phyloP scores from a whole-genome alignment of 2,113 vertebrate genomes.

The Gallinago media region DNA sequence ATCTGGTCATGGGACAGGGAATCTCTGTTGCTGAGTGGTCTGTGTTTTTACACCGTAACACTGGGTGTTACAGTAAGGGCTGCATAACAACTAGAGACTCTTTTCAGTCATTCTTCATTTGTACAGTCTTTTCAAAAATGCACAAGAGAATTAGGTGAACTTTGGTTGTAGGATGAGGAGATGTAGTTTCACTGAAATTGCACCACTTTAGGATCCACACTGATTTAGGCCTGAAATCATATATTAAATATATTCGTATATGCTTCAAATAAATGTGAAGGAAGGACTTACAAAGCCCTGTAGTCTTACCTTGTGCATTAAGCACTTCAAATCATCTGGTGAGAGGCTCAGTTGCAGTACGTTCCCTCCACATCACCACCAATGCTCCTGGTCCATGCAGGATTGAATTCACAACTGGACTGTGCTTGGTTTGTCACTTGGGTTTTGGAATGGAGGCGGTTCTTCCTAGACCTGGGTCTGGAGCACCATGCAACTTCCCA shows the following conservation, averaged over 20 bases:
- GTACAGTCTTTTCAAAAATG: background rate
- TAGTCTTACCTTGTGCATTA: background rate
- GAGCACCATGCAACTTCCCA: background rate
- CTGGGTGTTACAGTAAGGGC: background rate
- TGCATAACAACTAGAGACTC: background rate
- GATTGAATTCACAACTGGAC: background rate
- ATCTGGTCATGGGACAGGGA: background rate
- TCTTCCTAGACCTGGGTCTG: background rate
- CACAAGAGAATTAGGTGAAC: background rate
- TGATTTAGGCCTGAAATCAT: background rate
- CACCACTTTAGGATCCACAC: background rate
- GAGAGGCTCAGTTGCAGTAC: background rate
- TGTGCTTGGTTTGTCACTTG: background rate
- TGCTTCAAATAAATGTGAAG: background rate
- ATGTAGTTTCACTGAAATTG: background rate
- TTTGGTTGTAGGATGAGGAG: background rate
- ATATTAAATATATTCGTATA: accelerated
- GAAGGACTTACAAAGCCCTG: background rate
- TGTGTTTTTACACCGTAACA: background rate
- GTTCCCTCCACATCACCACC: background rate
- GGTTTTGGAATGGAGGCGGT: background rate
- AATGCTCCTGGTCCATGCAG: background rate
- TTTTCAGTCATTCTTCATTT: background rate
- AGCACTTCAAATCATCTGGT: background rate
- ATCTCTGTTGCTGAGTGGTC: background rate